Percentiles rank a stretch among this genome's conserved stretches.
These are phyloP conservation scores for cattle (Bos taurus) DNA, from an alignment of 2,113 vertebrate genomes.

Conservation along the genomic window ARS-UCD2.0 NC_037333.1:62611001-62611500, in stretches of 20 bases:
- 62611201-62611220: background rate
- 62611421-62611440: conserved; percentile 19
- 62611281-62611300: background rate
- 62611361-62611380: background rate
- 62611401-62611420: background rate
- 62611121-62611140: background rate
- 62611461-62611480: background rate
- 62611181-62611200: background rate
- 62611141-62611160: background rate
- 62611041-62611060: background rate
- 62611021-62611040: background rate
- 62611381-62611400: background rate
- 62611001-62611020: background rate
- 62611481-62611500: background rate
- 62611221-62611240: conserved; percentile 10
- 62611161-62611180: background rate
- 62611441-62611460: background rate
- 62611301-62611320: background rate
- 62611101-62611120: background rate
- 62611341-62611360: background rate
- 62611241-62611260: background rate
- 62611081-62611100: background rate
- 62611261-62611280: background rate
- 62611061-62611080: background rate
- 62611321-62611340: background rate